Percentiles rank a stretch among this genome's conserved stretches.
These are phyloP conservation scores for Varroa destructor DNA, from an alignment of 1,140 invertebrate genomes.

Conservation along the genomic window DNA sequence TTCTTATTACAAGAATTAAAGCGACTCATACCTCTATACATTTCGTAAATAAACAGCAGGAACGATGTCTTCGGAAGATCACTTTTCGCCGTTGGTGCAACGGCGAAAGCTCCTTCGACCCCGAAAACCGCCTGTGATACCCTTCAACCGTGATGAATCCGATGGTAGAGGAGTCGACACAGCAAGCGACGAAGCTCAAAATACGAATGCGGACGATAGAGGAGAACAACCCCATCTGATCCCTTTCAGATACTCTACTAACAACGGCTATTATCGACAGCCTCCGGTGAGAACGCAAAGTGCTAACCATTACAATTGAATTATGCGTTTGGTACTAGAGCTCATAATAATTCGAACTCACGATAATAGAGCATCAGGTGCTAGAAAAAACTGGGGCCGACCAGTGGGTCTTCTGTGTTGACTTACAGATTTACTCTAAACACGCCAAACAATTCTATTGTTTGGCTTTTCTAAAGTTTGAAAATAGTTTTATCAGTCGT, in stretches of 20 bases:
- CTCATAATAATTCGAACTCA: background rate
- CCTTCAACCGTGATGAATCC: background rate
- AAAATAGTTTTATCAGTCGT: no score
- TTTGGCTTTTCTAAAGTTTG: background rate
- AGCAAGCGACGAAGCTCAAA: no score
- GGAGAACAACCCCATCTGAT: background rate
- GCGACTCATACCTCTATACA: background rate
- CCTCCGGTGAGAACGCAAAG: background rate
- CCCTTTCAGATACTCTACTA: conserved; percentile 19
- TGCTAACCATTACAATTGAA: no score
- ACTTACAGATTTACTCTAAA: background rate
- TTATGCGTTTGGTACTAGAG: no score
- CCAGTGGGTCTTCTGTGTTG: background rate
- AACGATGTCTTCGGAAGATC: conserved; percentile 1
- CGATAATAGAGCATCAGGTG: background rate
- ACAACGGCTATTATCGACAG: conserved; percentile 9
- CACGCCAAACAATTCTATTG: background rate
- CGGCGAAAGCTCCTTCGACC: conserved; percentile 13
- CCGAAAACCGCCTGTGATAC: conserved; percentile 17
- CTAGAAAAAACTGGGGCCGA: background rate
- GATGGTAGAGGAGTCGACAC: no score
- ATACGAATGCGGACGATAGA: no score
- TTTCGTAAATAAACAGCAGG: background rate
- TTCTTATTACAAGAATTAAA: background rate
- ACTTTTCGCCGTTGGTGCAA: conserved; percentile 1